Conservation (phyloP, 2,888 invertebrate genomes). For the Watsonalla binaria region DNA sequence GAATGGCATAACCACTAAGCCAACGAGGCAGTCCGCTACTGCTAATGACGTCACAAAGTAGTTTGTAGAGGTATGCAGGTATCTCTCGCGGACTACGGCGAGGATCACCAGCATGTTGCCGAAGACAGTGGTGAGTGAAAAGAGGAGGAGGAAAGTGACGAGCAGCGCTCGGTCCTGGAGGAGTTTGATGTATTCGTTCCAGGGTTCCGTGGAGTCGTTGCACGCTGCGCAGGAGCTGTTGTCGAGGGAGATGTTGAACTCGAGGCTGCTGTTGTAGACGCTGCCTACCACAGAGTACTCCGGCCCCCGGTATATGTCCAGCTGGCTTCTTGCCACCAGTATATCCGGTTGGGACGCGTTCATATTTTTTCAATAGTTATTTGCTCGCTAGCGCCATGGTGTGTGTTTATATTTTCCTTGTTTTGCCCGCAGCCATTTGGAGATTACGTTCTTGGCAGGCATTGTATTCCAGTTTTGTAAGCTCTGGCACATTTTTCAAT, state of each 20-base stretch:
- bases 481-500: slow-evolving; percentile 61
- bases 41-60: slow-evolving; percentile 98
- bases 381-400: slow-evolving; percentile 66
- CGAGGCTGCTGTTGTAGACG: slow-evolving; percentile 46
- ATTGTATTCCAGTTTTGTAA: slow-evolving; percentile 60
- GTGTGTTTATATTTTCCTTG: slow-evolving; percentile 71
- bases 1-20: slow-evolving; percentile 98
- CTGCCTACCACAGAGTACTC: slow-evolving; percentile 46
- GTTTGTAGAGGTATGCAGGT: slow-evolving; percentile 97
- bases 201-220: slow-evolving; percentile 46
- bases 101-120: slow-evolving; percentile 97
- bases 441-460: slow-evolving; percentile 73
- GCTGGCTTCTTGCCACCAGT: slow-evolving; percentile 69
- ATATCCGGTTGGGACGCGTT: slow-evolving; percentile 59
- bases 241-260: slow-evolving; percentile 57
- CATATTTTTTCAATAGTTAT: slow-evolving; percentile 68
- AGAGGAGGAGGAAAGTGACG: slow-evolving; percentile 89
- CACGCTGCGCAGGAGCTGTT: slow-evolving; percentile 52
- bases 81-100: slow-evolving; percentile 94
- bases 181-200: slow-evolving; percentile 69
- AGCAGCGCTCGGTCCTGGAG: slow-evolving; percentile 84
- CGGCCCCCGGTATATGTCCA: slow-evolving; percentile 55
- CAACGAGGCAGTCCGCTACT: slow-evolving; percentile 97
- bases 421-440: slow-evolving; percentile 71
- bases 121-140: slow-evolving; percentile 95